These are phyloP conservation scores for Ctenosaura bakeri DNA, from an alignment of 2,797 vertebrate genomes.

Conservation along the genomic window DNA sequence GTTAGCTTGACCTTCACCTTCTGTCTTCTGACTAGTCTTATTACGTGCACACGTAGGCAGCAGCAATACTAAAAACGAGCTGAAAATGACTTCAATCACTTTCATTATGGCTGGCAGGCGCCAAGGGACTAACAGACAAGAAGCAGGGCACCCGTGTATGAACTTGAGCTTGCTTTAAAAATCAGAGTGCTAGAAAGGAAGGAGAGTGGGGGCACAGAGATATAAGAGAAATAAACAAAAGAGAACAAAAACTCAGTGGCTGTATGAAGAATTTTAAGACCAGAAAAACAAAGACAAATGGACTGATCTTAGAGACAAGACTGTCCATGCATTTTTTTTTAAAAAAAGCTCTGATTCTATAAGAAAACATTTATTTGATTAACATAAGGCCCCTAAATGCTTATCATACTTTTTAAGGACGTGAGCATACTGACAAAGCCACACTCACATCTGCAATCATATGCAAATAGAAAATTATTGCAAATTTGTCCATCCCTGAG, in stretches of 20 bases:
- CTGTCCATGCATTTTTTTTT: no score
- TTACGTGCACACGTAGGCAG: neutral
- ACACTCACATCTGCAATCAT: neutral
- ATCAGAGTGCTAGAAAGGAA: neutral
- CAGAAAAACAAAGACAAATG: neutral
- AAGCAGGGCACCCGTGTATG: neutral
- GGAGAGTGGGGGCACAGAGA: fast-evolving
- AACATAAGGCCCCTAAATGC: no score
- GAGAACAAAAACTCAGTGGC: neutral
- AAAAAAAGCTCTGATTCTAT: neutral
- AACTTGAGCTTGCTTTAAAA: neutral
- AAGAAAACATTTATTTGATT: neutral
- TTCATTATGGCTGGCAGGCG: conserved; percentile 52
- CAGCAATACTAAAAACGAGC: conserved; percentile 57
- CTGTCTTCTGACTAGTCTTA: conserved; percentile 53
- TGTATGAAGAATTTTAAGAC: neutral
- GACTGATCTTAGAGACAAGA: neutral
- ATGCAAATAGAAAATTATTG: neutral
- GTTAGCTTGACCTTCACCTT: conserved; percentile 60
- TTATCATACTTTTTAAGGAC: neutral
- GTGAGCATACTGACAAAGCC: neutral
- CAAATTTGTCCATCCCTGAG: neutral
- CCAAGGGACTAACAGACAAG: neutral
- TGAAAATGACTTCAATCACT: conserved; percentile 64
- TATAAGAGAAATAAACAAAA: conserved; percentile 5